Evolutionary conservation across 2,113 vertebrate genomes (phyloP), one percentile per base, ranked within the genome.

Genomic region (Corythoichthys intestinalis): DNA sequence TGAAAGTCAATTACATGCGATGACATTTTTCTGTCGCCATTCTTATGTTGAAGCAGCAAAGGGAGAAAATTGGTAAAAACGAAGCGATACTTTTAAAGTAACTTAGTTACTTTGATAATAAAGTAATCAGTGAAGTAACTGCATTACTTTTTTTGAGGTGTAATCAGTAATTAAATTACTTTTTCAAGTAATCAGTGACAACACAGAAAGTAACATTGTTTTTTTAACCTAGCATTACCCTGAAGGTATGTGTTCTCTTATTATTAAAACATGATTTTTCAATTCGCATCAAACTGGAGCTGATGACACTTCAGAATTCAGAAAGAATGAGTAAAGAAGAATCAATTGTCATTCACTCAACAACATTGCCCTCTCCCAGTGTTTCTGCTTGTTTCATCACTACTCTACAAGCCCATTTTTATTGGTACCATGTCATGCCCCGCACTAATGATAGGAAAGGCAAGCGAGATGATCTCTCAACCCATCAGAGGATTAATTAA

Each of bases 371-470:
- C 47, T 72, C 71, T 76, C 44, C 0, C 6, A 67, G 66, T 48
- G 56, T 81, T 80, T 77, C 83, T 57, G 58, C 9, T 6, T 0
- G 71, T 82, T 83, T 85, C 81, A 83, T 82, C 79, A 85, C 70
- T 53, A 68, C 59, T 75, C 68, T 46, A 28, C 59, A 28, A 0
- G 35, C 53, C 52, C 39, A 67, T 53, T 56, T 46, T 65, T 56
- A 17, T 60, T 60, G 65, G 62, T 59, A 70, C 71, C 74, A 38
- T 46, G 50, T 73, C 77, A 69, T 63, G 48, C 52, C 61, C 63
- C 38, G 67, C 66, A 71, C 71, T 66, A 70, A 72, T 74, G 72
- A 68, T 62, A 73, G 74, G 73, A 74, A 4, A 65, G 67, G 68
- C 47, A 67, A 71, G 65, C 46, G 68, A 57, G 13, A 67, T 54